phyloP scores from a whole-genome alignment of 2,888 invertebrate genomes.

The Oscheius sp. region DNA sequence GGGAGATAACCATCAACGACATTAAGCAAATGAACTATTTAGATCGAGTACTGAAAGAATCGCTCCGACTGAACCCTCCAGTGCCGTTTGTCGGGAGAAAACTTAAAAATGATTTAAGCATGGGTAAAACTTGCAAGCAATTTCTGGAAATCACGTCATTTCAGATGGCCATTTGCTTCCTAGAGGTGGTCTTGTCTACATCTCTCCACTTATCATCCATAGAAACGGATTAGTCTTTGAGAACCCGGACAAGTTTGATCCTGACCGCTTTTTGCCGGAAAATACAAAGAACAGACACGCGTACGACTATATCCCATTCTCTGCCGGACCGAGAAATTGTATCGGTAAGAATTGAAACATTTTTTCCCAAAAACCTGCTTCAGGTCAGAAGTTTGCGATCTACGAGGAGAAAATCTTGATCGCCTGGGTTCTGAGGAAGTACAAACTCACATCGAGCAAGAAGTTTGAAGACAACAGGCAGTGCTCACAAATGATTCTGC shows the following conservation, averaged over 20 bases:
- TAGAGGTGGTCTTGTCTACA: slow-evolving; percentile 39
- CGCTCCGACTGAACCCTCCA: slow-evolving; percentile 52
- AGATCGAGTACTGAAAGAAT: slow-evolving; percentile 71
- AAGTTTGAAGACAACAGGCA: slow-evolving; percentile 11
- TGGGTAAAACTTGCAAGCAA: slow-evolving; percentile 39
- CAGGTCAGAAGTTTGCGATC: slow-evolving; percentile 33
- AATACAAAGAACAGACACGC: slow-evolving; percentile 63
- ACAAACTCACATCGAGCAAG: slow-evolving; percentile 15
- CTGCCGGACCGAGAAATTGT: slow-evolving; percentile 69
- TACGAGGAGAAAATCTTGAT: slow-evolving; percentile 34
- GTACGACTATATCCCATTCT: slow-evolving; percentile 69
- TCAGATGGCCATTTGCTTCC: slow-evolving; percentile 45
- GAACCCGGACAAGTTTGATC: slow-evolving; percentile 75
- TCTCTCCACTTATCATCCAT: slow-evolving; percentile 45
- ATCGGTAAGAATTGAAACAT: slow-evolving; percentile 48
- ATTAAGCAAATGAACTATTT: slow-evolving; percentile 66
- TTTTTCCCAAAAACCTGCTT: not conserved
- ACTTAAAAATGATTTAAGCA: slow-evolving; percentile 50
- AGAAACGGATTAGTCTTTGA: slow-evolving; percentile 32
- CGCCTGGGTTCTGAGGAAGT: slow-evolving; percentile 25
- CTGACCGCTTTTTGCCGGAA: slow-evolving; percentile 75
- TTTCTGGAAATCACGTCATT: slow-evolving; percentile 16
- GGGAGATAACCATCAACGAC: slow-evolving; percentile 72
- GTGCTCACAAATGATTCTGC: slow-evolving; percentile 14
- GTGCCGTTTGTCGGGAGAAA: slow-evolving; percentile 54